Evolutionary conservation across 2,113 vertebrate species (phyloP).

Genomic region (Henicopernis longicauda): DNA sequence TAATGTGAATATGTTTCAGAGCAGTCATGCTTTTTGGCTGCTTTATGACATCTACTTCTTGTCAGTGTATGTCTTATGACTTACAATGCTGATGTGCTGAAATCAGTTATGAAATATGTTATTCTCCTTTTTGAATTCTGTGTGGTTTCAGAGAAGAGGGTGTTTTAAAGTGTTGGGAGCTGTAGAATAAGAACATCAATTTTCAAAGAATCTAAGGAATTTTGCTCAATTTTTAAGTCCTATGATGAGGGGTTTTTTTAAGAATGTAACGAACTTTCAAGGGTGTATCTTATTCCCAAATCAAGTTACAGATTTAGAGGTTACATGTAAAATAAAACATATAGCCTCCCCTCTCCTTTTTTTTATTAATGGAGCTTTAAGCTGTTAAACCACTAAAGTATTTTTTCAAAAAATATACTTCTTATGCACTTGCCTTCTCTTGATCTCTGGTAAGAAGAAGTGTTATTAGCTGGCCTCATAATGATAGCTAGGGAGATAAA

Average conservation of each 20-base stretch:
- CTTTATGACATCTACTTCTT: neutral
- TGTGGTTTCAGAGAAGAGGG: neutral
- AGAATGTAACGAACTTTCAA: neutral
- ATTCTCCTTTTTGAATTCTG: neutral
- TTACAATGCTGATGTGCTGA: neutral
- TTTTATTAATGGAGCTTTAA: neutral
- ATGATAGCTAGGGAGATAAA: neutral
- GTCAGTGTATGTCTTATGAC: neutral
- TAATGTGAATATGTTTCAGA: neutral
- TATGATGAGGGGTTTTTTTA: neutral
- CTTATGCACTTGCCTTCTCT: neutral
- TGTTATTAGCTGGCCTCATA: neutral
- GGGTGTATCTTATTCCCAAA: neutral
- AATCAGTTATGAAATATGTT: neutral
- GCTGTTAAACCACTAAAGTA: neutral
- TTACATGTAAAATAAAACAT: neutral
- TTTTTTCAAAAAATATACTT: neutral
- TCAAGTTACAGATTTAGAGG: neutral
- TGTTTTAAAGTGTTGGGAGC: neutral
- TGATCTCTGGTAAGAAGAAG: neutral
- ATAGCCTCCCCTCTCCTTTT: neutral
- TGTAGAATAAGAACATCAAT: neutral
- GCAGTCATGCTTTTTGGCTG: neutral
- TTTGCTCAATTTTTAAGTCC: neutral
- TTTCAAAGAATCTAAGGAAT: neutral